Evolutionary conservation across 1,140 invertebrate genomes (phyloP).

Genomic region (Drosophila oshimai): DNA sequence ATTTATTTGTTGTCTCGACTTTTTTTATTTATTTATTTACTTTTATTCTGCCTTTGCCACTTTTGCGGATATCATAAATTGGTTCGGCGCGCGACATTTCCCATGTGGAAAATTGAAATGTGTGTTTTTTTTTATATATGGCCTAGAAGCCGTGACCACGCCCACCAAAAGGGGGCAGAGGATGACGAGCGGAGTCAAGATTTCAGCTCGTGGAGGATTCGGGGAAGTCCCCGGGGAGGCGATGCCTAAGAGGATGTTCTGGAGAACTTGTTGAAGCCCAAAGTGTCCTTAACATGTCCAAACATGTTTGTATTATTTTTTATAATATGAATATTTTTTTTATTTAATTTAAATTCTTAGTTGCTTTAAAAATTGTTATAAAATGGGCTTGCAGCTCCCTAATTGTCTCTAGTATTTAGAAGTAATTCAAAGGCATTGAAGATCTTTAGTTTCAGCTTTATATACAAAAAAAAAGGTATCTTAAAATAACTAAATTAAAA

Average conservation of each 20-base stretch:
- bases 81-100: slow-evolving; percentile 72
- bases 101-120: slow-evolving; percentile 78
- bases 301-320: too few species aligned
- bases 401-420: too few species aligned
- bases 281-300: too few species aligned
- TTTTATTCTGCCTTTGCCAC: slow-evolving; percentile 51
- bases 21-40: slow-evolving; percentile 24
- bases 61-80: slow-evolving; percentile 79
- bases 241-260: slow-evolving; percentile 5
- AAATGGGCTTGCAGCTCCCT: too few species aligned
- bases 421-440: too few species aligned
- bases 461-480: too few species aligned
- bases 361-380: too few species aligned
- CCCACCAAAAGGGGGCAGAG: neutral
- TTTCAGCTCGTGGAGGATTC: slow-evolving; percentile 8
- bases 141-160: slow-evolving; percentile 18
- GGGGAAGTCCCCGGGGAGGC: neutral
- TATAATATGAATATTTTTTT: too few species aligned
- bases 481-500: too few species aligned
- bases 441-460: too few species aligned
- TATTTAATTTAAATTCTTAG: too few species aligned
- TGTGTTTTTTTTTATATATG: slow-evolving; percentile 41
- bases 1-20: slow-evolving; percentile 12
- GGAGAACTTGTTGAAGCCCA: slow-evolving; percentile 5
- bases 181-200: slow-evolving; percentile 28